Evolutionary conservation across 2,888 invertebrate species (phyloP).

Genomic region (Drosophila algonquin): DNA sequence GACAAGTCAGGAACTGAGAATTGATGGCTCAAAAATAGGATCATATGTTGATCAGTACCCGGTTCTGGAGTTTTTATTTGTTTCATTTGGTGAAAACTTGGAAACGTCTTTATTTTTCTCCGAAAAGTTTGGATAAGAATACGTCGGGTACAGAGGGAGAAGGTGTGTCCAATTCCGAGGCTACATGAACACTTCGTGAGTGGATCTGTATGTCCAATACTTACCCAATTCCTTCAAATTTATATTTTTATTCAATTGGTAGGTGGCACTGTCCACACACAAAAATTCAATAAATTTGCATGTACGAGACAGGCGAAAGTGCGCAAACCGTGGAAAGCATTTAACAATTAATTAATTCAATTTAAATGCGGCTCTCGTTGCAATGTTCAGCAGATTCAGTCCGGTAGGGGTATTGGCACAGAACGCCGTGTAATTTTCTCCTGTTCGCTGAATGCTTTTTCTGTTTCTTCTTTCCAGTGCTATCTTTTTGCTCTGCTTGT

Average conservation of each 20-base stretch:
- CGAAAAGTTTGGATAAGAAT: neutral
- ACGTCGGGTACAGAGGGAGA: too few relatives aligned
- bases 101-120: neutral
- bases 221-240: slow-evolving; percentile 9
- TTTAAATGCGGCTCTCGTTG: slow-evolving; percentile 54
- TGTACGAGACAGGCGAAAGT: slow-evolving; percentile 47
- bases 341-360: slow-evolving; percentile 72
- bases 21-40: too few relatives aligned
- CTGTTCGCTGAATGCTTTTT: slow-evolving; percentile 34
- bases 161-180: neutral
- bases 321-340: slow-evolving; percentile 52
- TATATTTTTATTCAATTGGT: slow-evolving; percentile 54
- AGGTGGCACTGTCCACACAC: slow-evolving; percentile 25
- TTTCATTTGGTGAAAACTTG: neutral
- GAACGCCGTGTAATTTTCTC: slow-evolving; percentile 50
- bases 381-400: slow-evolving; percentile 33
- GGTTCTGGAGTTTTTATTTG: too few relatives aligned
- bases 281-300: slow-evolving; percentile 60
- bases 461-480: slow-evolving; percentile 1
- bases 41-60: too few relatives aligned
- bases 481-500: slow-evolving; percentile 4
- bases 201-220: slow-evolving; percentile 13
- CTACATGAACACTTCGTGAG: slow-evolving; percentile 1
- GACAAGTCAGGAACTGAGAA: too few relatives aligned
- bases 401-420: slow-evolving; percentile 6